Evolutionary conservation across 1,140 invertebrate genomes (phyloP), one percentile per base, ranked within the genome.

Genomic region (Mizuhopecten yessoensis): DNA sequence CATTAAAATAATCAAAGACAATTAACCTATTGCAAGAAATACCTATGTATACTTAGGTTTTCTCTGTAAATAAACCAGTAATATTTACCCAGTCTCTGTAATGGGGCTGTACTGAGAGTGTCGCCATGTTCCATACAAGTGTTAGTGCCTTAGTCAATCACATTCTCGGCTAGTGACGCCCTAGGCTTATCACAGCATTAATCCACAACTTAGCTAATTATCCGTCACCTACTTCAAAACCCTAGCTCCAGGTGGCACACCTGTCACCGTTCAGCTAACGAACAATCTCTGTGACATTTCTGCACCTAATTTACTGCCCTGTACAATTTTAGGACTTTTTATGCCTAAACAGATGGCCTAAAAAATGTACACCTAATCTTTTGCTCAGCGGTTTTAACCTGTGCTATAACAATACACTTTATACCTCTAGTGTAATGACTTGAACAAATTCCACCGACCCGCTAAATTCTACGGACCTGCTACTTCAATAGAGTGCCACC

Each of bases 161-260:
- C 57, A 75, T 75, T 75, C 57, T 75, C 29, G 57, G 57, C 57
- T 29, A 75, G 57, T n/a, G 29, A 5, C 57, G 23, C 57, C n/a
- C 23, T 17, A 29, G 57, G 57, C 57, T 75, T 75, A 75, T 75
- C 23, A 75, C 17, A n/a, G 17, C 57, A 75, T 75, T 29, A n/a
- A 75, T 75, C 57, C 57, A 75, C 23, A 75, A n/a, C n/a, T 75
- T 75, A 75, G 57, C 57, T 75, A 75, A 75, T 75, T 75, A 75
- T n/a, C 57, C n/a, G n/a, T 29, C 57, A 75, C 57, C 57, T 75
- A 75, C 57, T 75, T 75, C 23, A 75, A 75, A 75, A n/a, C 23
- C 57, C 29, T 75, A 29, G 57, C 57, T 75, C 57, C 57, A 75
- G 57, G 57, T 75, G 17, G 23, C 57, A 75, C 57, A 75, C 23